Evolutionary conservation across 2,888 invertebrate genomes (phyloP).

Genomic region (Pseudococcus longispinus): DNA sequence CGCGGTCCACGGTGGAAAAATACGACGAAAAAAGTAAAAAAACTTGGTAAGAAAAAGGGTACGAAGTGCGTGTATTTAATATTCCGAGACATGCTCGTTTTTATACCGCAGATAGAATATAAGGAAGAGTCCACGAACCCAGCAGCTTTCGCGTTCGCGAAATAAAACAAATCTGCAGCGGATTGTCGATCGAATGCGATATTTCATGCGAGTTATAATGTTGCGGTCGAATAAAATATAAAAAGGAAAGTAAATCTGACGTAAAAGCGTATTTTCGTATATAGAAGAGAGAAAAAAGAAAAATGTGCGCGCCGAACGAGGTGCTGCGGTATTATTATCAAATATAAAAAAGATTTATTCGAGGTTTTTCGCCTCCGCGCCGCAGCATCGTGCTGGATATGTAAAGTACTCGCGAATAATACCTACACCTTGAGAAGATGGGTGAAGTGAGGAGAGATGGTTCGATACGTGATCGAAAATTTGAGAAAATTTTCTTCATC

Average conservation of each 20-base stretch:
- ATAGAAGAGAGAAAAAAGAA: neutral
- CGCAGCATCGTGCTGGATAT: neutral
- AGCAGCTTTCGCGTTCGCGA: neutral
- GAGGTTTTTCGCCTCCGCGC: neutral
- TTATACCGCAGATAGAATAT: neutral
- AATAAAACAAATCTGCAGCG: neutral
- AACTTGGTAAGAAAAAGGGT: neutral
- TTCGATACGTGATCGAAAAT: slow-evolving; percentile 14
- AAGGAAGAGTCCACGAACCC: neutral
- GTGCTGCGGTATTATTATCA: neutral
- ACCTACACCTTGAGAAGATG: neutral
- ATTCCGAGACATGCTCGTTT: neutral
- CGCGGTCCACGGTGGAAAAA: neutral
- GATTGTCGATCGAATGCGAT: slow-evolving; percentile 12
- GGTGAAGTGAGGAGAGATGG: neutral
- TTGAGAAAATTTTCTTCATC: neutral
- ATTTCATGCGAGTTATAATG: neutral
- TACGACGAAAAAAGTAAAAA: neutral
- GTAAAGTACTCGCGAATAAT: too few species aligned
- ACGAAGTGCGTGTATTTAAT: neutral
- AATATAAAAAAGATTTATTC: slow-evolving; percentile 17
- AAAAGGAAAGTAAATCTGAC: neutral
- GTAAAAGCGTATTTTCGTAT: neutral
- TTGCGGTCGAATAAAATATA: neutral
- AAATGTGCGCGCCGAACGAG: neutral